Evolutionary conservation across 1,140 invertebrate species (phyloP), one percentile per base, ranked within the genome.

Genomic region (Drosophila sucinea): DNA sequence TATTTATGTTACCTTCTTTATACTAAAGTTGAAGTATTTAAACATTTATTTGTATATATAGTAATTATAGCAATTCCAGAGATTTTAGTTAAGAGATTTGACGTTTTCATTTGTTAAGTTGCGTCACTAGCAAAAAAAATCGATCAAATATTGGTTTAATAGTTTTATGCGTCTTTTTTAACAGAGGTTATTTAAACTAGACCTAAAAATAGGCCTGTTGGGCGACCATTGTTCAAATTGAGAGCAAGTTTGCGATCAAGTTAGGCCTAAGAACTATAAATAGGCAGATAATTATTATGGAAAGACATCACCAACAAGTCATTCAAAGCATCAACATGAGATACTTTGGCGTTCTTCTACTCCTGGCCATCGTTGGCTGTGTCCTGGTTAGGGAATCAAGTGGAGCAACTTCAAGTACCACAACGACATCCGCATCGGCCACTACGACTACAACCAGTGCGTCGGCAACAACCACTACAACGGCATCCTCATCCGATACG

Each of bases 191-290:
- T 44, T 47, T 25, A 17, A 47, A 47, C 44, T 2, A 47, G 44
- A 7, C 23, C 23, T 41, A 41, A 41, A 41, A 47, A 47, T 47
- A 47, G 44, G 23, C 7, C 27, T 23, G 17, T 23, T 44, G 5
- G 35, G 3, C 5, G 0, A 5, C n/a, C 41, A 44, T 44, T 44
- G 41, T 44, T 44, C 17, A 44, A 23, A 44, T 17, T 23, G 17
- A 23, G 41, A 44, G 0, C 41, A 44, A 44, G 4, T n/a, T 17
- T 4, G 3, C 1, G n/a, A 0, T 17, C n/a, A 44, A 44, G 1
- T 44, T 44, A 44, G 41, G n/a, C 41, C 41, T 23, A 44, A 6
- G n/a, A 44, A 44, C 4, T 44, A 47, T 47, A 47, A 23, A 47
- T 25, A 47, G 44, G 17, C 17, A 47, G 17, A 23, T 25, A 47